Evolutionary conservation across 1,140 invertebrate species (phyloP).

Genomic region (Pomacea maculata): DNA sequence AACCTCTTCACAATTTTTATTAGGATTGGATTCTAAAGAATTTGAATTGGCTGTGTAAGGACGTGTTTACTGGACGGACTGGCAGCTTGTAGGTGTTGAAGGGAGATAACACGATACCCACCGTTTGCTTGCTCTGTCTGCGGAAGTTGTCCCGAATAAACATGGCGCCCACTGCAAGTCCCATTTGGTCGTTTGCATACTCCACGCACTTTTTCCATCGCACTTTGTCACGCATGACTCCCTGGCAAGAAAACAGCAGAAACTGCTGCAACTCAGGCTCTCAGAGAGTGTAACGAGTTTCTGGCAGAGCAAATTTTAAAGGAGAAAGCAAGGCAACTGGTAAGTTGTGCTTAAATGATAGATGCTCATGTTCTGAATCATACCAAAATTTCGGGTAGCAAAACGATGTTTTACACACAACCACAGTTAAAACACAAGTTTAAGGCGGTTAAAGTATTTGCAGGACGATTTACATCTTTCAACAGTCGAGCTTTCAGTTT

Average conservation of each 20-base stretch:
- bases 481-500: too few relatives aligned
- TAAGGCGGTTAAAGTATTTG: too few relatives aligned
- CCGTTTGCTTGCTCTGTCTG: conserved; percentile 80
- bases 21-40: too few relatives aligned
- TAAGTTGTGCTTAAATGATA: neutral
- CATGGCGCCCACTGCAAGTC: conserved; percentile 84
- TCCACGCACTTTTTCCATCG: conserved; percentile 85
- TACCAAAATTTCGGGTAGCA: too few relatives aligned
- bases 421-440: too few relatives aligned
- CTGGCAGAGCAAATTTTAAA: neutral
- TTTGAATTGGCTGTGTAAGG: too few relatives aligned
- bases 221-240: conserved; percentile 77
- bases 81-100: neutral
- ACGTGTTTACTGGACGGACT: neutral
- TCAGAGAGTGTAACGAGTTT: neutral
- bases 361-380: neutral
- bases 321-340: neutral
- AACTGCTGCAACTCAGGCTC: neutral
- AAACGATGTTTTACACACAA: too few relatives aligned
- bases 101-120: conserved; percentile 60
- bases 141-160: conserved; percentile 89
- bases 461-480: too few relatives aligned
- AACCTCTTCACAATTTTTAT: too few relatives aligned
- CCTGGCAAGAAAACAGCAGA: conserved; percentile 61
- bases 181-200: conserved; percentile 83